phyloP scores from a whole-genome alignment of 2,113 vertebrate species.

The Thalassarche chlororhynchos region DNA sequence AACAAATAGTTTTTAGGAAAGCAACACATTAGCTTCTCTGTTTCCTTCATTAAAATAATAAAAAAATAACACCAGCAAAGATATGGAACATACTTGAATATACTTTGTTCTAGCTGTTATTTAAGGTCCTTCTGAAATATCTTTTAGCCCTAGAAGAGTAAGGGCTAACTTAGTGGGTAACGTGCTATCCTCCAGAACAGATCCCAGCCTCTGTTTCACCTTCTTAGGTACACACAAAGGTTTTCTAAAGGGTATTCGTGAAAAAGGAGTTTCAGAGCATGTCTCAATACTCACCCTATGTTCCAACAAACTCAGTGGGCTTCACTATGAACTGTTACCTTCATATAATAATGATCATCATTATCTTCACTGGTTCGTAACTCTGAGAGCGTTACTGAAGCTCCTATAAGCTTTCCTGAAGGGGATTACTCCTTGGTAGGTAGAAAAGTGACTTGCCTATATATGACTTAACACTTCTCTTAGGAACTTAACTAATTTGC shows the following conservation, averaged over 20 bases:
- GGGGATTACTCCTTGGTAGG: not conserved
- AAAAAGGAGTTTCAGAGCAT: not conserved
- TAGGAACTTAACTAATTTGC: not conserved
- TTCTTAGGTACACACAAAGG: not conserved
- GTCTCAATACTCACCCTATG: not conserved
- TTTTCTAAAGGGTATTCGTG: not conserved
- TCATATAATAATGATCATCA: not conserved
- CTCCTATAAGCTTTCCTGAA: not conserved
- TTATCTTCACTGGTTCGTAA: not conserved
- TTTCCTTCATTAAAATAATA: not conserved
- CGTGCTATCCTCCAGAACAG: not conserved
- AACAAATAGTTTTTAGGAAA: not conserved
- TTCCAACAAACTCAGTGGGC: not conserved
- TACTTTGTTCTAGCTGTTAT: not conserved
- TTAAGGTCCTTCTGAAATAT: not conserved
- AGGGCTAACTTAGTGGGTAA: not conserved
- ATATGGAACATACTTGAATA: not conserved
- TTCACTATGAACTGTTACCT: not conserved
- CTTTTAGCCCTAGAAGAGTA: not conserved
- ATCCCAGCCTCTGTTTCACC: not conserved
- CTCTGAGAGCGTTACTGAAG: not conserved
- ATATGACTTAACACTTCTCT: not conserved
- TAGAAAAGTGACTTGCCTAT: not conserved
- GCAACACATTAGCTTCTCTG: not conserved
- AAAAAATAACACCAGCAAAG: not conserved